Evolutionary conservation across 2,888 invertebrate species (phyloP), one percentile per base, ranked within the genome.

Genomic region (Adelognathus sp.): DNA sequence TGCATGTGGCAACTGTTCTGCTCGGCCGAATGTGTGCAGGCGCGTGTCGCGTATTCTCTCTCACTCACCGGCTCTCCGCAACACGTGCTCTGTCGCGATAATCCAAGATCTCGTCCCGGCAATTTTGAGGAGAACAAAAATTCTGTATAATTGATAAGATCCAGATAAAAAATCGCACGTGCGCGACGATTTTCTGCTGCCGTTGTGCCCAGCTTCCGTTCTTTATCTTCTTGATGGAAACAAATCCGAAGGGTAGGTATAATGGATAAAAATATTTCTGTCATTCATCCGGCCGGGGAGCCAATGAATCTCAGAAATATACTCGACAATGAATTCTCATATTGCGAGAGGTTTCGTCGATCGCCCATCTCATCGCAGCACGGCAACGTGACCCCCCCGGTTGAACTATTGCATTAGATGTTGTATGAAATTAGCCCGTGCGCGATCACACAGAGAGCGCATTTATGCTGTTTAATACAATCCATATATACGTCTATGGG

Each of bases 221-320:
- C n/a, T 60, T 63, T 50, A 56, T 46, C 56, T 50, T n/a, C 5
- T 70, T 64, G 50, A 76, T 76, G 56, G 56, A 70, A 70, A 70
- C 21, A 33, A 70, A 75, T 61, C 44, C 60, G 6, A 0, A 24
- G 9, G n/a, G 33, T 27, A 50, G 3, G 33, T 66, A 14, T 24
- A 60, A 69, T 56, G 41, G 2, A 14, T 7, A 44, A 18, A 41
- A 0, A 46, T 39, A 9, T 52, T 76, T 71, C 58, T 70, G 66
- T 76, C 70, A 70, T 16, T 11, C 33, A 44, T 52, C 50, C 29
- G 50, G 24, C 5, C 44, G 14, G 16, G 21, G 21, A 14, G 21
- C 16, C 66, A 11, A 66, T 64, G 71, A 76, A 76, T 61, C 44
- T 50, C 16, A 31, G 50, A 7, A 9, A 46, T 71, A 41, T 16